phyloP scores from a whole-genome alignment of 1,140 invertebrate species.

The Ptiloglossa arizonensis region DNA sequence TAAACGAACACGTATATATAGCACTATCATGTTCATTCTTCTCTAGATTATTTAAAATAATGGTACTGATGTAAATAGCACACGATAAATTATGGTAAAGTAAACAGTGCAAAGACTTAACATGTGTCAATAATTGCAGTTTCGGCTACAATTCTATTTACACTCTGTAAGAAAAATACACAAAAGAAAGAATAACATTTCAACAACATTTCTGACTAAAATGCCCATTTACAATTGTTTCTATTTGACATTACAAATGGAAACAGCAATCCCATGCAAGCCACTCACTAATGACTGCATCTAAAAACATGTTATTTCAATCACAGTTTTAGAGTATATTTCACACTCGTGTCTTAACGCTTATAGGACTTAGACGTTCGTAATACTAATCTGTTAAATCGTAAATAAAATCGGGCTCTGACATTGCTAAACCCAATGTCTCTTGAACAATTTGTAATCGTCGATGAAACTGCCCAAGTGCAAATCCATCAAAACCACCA shows the following conservation, averaged over 20 bases:
- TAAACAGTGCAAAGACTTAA: slow-evolving; percentile 24
- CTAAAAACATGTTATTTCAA: slow-evolving; percentile 33
- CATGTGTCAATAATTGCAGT: slow-evolving; percentile 14
- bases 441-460: slow-evolving; percentile 53
- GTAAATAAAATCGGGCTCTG: slow-evolving; percentile 54
- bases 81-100: neutral
- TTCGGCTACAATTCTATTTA: slow-evolving; percentile 33
- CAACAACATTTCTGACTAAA: slow-evolving; percentile 21
- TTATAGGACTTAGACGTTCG: slow-evolving; percentile 39
- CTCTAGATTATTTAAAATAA: neutral
- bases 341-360: slow-evolving; percentile 20
- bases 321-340: slow-evolving; percentile 32
- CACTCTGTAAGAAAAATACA: slow-evolving; percentile 43
- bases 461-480: slow-evolving; percentile 54
- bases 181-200: slow-evolving; percentile 1
- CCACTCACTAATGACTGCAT: slow-evolving; percentile 33
- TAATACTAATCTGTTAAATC: slow-evolving; percentile 58
- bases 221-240: slow-evolving; percentile 60
- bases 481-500: slow-evolving; percentile 21
- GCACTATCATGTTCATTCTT: neutral
- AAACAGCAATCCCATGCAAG: slow-evolving; percentile 59
- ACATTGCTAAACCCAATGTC: slow-evolving; percentile 56
- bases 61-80: slow-evolving; percentile 8
- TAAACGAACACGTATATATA: slow-evolving; percentile 1
- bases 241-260: slow-evolving; percentile 13